A percentile compares a stretch with the other conserved stretches of the same genome.
Evolutionary conservation across 2,888 invertebrate genomes (phyloP).

Genomic region (Stenotaenia linearis): DNA sequence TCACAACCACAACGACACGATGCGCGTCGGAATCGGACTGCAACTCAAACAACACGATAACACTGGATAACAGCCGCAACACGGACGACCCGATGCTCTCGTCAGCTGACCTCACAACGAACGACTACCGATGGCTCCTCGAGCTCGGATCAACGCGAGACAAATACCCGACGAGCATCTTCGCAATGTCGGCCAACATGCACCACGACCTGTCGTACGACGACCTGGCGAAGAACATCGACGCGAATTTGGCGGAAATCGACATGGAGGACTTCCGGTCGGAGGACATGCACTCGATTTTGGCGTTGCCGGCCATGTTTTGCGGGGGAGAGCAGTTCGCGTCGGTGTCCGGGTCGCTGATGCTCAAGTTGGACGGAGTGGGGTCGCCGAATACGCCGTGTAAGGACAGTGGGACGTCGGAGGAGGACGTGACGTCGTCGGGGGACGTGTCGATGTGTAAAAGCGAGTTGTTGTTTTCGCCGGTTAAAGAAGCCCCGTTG

Average conservation of each 20-base stretch:
- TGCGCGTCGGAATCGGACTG: not conserved
- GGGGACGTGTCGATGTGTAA: constrained; percentile 81
- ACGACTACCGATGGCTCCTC: not conserved
- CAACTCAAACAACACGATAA: not conserved
- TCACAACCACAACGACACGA: not conserved
- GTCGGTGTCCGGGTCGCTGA: constrained; percentile 71
- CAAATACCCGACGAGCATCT: not conserved
- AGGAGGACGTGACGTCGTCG: constrained; percentile 42
- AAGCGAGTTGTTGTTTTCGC: constrained; percentile 76
- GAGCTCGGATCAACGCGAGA: not conserved
- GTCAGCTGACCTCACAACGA: not conserved
- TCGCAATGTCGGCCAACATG: not conserved
- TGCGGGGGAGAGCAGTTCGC: constrained; percentile 70
- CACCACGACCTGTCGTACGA: constrained; percentile 61
- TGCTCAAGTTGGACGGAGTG: constrained; percentile 67
- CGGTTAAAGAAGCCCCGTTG: constrained; percentile 63
- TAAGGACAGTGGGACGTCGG: constrained; percentile 41
- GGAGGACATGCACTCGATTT: constrained; percentile 74
- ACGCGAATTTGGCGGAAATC: constrained; percentile 87
- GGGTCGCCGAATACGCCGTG: constrained; percentile 55
- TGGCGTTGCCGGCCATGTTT: constrained; percentile 53
- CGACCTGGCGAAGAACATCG: constrained; percentile 78
- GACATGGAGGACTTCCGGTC: constrained; percentile 92
- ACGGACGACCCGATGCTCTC: not conserved
- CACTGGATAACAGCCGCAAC: not conserved